Base-by-base conservation (phyloP, 2,113 vertebrate species). In the Mus pahari region DNA sequence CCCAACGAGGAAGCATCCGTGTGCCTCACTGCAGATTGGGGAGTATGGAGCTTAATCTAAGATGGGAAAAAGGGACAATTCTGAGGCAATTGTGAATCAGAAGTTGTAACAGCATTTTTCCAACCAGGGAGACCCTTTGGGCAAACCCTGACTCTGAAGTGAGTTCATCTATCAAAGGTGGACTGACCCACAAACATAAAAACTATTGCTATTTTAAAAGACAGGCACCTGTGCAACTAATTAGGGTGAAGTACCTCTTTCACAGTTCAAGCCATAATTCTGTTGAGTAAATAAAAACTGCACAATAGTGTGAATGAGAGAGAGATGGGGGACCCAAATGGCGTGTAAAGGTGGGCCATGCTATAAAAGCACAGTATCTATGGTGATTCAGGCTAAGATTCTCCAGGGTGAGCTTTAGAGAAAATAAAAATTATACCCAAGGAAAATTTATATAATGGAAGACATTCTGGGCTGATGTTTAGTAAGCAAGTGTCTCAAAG, bases 201-300 rank as follows among this genome's bases (percentile, higher is more conserved):
- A 92, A 55, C 6, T 88, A 87, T 90, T 96, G 92, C 86, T 64
- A 89, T 94, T 93, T 93, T 70, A 92, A 96, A 98, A 82, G 81
- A 97, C 97, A 98, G 96, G 97, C 94, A 97, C 97, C 98, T 96
- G 94, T 98, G 97, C 98, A 98, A 97, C 98, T 98, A 98, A 98
- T 98, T 98, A 98, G 97, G 94, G 97, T 97, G 93, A 98, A 98
- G 97, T 94, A 96, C 94, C 94, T 98, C 94, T 96, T 96, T 98
- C 97, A 94, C 97, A 91, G 96, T 98, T 95, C 73, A 94, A 91
- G 95, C 89, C 93, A 93, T 97, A 97, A 96, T 98, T 95, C 97
- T 97, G 74, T 94, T 95, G 96, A 96, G 92, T 96, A 97, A 98
- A 98, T 97, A 97, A 97, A 97, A 98, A 96, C 97, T 97, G 95